phyloP scores from a whole-genome alignment of 2,888 invertebrate species.

The Phalera bucephala region DNA sequence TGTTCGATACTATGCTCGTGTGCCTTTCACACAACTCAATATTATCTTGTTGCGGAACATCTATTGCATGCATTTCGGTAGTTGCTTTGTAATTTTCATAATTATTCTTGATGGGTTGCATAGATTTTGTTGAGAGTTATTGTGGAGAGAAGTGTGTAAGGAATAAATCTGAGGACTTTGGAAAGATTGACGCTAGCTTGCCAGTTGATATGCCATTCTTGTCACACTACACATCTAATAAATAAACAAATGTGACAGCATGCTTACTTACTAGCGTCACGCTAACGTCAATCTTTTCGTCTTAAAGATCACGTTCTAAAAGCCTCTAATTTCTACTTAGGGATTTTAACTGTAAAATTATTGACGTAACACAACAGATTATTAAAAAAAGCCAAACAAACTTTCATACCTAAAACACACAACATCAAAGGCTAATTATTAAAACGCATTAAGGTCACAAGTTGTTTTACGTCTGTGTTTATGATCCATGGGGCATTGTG shows the following conservation, averaged over 20 bases:
- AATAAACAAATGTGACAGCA: no score
- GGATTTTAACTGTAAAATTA: no score
- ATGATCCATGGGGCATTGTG: conserved; percentile 62
- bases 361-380: background rate
- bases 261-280: no score
- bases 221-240: no score
- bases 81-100: background rate
- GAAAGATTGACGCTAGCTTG: no score
- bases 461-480: conserved; percentile 61
- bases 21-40: conserved; percentile 30
- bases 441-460: conserved; percentile 74
- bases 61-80: conserved; percentile 8
- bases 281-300: no score
- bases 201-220: no score
- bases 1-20: conserved; percentile 30
- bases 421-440: conserved; percentile 64
- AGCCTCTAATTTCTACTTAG: no score
- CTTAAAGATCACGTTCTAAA: no score
- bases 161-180: no score
- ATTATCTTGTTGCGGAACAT: conserved; percentile 15
- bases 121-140: background rate
- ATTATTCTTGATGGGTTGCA: no score
- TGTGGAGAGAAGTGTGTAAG: no score
- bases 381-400: background rate
- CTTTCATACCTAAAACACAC: conserved; percentile 7